Percentiles rank a stretch among this genome's conserved stretches.
Evolutionary conservation across 2,797 vertebrate genomes (phyloP).

Genomic region (Catostomus latipinnis): DNA sequence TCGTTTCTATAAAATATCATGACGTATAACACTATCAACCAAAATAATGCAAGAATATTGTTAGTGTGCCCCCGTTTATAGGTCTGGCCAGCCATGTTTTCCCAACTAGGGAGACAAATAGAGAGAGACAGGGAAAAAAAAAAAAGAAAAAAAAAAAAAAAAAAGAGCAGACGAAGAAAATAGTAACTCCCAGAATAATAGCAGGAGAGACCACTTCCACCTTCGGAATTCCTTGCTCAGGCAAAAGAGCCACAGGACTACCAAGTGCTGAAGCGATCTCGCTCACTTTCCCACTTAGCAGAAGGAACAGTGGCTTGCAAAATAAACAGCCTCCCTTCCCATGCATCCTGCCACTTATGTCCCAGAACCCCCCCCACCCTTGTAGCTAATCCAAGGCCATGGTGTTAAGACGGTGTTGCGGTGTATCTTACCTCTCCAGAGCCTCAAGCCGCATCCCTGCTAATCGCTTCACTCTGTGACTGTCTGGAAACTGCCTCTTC

Average conservation of each 20-base stretch:
- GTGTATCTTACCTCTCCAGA: constrained; percentile 92
- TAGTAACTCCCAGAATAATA: constrained; percentile 74
- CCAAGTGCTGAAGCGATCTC: constrained; percentile 64
- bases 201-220: constrained; percentile 77
- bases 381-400: constrained; percentile 49
- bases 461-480: constrained; percentile 98
- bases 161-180: too few species aligned
- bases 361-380: constrained; percentile 53
- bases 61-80: constrained; percentile 63
- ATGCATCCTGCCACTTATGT: constrained; percentile 61
- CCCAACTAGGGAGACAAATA: constrained; percentile 45
- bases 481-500: constrained; percentile 97
- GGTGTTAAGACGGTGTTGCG: constrained; percentile 52
- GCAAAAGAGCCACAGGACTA: constrained; percentile 71
- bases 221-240: constrained; percentile 77
- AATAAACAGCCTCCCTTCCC: constrained; percentile 70
- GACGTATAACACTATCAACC: too few species aligned
- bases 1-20: too few species aligned
- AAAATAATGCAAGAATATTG: too few species aligned
- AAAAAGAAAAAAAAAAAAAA: too few species aligned
- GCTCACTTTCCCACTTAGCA: constrained; percentile 56
- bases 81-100: constrained; percentile 41
- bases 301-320: constrained; percentile 70
- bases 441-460: constrained; percentile 98
- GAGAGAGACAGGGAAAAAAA: constrained; percentile 39